A percentile compares a stretch with the other conserved stretches of the same genome.
These are phyloP conservation scores for Catharus minimus DNA, from an alignment of 2,113 vertebrate genomes.

Conservation along the genomic window DNA sequence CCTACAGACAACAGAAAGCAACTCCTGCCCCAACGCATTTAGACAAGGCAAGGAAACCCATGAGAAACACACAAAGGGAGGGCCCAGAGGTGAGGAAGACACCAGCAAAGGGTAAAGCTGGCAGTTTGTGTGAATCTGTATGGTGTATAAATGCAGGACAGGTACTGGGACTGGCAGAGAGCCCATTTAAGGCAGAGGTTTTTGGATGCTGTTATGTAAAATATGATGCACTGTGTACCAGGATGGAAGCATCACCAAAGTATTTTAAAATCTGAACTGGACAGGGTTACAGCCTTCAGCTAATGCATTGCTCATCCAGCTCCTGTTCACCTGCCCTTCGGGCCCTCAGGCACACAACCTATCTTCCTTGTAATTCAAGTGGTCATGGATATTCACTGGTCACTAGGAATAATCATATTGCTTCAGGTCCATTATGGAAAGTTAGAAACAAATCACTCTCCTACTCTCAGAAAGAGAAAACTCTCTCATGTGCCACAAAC, in stretches of 20 bases:
- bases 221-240: background rate
- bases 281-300: background rate
- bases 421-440: background rate
- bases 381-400: background rate
- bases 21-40: background rate
- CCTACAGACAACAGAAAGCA: background rate
- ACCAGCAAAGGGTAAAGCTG: background rate
- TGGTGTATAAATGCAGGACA: accelerated
- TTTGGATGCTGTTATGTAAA: background rate
- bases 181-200: background rate
- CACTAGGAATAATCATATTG: background rate
- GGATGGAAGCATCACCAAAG: background rate
- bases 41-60: background rate
- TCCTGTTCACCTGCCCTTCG: background rate
- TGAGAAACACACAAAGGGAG: background rate
- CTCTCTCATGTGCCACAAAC: background rate
- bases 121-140: background rate
- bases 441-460: background rate
- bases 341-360: background rate
- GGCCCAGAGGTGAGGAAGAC: background rate
- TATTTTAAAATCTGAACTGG: background rate
- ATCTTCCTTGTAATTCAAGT: background rate
- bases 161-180: background rate
- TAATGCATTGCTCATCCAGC: background rate
- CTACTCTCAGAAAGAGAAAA: background rate